Evolutionary conservation across 2,888 invertebrate species (phyloP).

Genomic region (Lasioglossum marginatum): DNA sequence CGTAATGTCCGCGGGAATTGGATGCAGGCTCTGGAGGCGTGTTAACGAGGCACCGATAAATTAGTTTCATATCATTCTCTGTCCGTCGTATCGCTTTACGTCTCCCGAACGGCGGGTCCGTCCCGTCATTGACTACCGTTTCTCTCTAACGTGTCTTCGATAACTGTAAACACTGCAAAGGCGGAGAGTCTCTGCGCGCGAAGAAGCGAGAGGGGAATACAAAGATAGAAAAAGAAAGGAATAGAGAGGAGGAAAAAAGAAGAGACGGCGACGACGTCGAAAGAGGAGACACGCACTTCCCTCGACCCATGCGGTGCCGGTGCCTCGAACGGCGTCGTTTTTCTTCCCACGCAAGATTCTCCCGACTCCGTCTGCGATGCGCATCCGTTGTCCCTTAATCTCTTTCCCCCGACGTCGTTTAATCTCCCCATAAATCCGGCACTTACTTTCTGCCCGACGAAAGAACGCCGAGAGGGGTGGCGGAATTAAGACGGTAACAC

Average conservation of each 20-base stretch:
- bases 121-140: conserved; percentile 55
- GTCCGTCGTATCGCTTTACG: conserved; percentile 42
- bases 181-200: background rate
- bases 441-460: conserved; percentile 40
- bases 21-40: conserved; percentile 12
- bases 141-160: conserved; percentile 38
- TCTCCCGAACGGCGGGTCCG: conserved; percentile 35
- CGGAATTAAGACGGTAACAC: conserved; percentile 56
- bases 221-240: background rate
- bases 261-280: conserved; percentile 12
- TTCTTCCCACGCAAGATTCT: conserved; percentile 32
- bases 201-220: background rate
- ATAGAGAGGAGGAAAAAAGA: background rate
- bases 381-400: conserved; percentile 34
- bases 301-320: conserved; percentile 14
- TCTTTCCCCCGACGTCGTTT: conserved; percentile 42
- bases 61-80: conserved; percentile 39
- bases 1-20: background rate
- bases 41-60: conserved; percentile 47
- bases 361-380: conserved; percentile 1
- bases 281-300: conserved; percentile 21
- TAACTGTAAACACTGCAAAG: conserved; percentile 50
- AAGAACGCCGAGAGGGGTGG: conserved; percentile 25
- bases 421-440: conserved; percentile 65
- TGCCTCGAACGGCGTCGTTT: conserved; percentile 22